A percentile compares a stretch with the other conserved stretches of the same genome.
Evolutionary conservation across 2,888 invertebrate genomes (phyloP).

Genomic region (Zygaena filipendulae): DNA sequence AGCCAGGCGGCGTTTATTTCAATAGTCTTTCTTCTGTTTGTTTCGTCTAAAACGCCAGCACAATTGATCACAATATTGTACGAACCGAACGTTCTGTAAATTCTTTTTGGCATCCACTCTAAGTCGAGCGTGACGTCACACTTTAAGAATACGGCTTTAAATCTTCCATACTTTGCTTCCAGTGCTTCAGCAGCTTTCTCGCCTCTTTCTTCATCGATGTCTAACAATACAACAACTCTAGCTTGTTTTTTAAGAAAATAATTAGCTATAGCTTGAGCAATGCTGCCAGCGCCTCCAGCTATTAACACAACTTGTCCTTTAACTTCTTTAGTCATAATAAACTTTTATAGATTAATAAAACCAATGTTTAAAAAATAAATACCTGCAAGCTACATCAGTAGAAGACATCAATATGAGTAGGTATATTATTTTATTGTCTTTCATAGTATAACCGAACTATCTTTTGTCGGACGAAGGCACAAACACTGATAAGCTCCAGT

Average conservation of each 20-base stretch:
- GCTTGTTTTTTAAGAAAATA: constrained; percentile 48
- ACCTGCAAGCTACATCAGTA: neutral
- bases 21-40: neutral
- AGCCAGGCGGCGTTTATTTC: neutral
- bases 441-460: no score
- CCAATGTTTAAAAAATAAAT: no score
- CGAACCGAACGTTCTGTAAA: constrained; percentile 30
- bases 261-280: constrained; percentile 50
- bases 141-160: constrained; percentile 49
- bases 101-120: constrained; percentile 35
- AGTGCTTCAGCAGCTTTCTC: constrained; percentile 43
- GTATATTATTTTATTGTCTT: no score
- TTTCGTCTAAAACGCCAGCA: neutral
- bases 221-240: constrained; percentile 26
- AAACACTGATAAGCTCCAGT: no score
- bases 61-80: constrained; percentile 18
- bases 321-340: constrained; percentile 3
- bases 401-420: no score
- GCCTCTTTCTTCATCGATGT: constrained; percentile 33
- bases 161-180: constrained; percentile 44
- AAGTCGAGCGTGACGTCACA: constrained; percentile 62
- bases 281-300: constrained; percentile 60
- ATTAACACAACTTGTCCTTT: constrained; percentile 21
- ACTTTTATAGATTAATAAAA: no score
- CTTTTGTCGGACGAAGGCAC: no score